Evolutionary conservation across 2,113 vertebrate species (phyloP).

Genomic region (Oncorhynchus kisutch): DNA sequence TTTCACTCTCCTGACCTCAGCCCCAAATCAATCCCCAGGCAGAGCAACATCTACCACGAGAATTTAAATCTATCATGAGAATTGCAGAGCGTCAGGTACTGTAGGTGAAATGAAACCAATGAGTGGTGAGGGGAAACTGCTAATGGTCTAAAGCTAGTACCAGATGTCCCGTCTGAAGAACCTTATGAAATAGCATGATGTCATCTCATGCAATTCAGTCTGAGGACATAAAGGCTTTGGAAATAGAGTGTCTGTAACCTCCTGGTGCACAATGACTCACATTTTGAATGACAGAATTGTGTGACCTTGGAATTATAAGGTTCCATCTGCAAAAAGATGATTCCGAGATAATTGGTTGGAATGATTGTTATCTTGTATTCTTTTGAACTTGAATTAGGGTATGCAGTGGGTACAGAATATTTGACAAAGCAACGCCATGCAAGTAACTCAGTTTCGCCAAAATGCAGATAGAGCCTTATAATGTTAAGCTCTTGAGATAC

Average conservation of each 20-base stretch:
- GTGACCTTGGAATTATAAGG: too few relatives aligned
- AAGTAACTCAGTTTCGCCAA: too few relatives aligned
- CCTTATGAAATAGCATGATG: background rate
- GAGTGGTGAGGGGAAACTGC: too few relatives aligned
- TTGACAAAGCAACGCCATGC: too few relatives aligned
- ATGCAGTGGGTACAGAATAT: too few relatives aligned
- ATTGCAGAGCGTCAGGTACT: too few relatives aligned
- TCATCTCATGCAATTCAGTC: background rate
- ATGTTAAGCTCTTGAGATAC: background rate
- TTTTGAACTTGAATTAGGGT: too few relatives aligned
- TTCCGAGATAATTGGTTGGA: background rate
- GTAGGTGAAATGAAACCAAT: too few relatives aligned
- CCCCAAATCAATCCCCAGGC: constrained; percentile 35
- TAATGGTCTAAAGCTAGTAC: background rate
- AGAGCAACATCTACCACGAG: background rate
- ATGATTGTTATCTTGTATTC: too few relatives aligned
- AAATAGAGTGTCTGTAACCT: background rate
- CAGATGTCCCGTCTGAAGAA: background rate
- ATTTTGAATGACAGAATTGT: background rate
- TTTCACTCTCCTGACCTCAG: constrained; percentile 27
- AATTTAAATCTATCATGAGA: too few relatives aligned
- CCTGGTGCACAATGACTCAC: background rate
- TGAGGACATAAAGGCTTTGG: background rate
- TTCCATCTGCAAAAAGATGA: too few relatives aligned
- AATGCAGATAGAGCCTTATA: too few relatives aligned